These are phyloP conservation scores for Caenorhabditis becei DNA, from an alignment of 2,888 invertebrate species.

Conservation along the genomic window DNA sequence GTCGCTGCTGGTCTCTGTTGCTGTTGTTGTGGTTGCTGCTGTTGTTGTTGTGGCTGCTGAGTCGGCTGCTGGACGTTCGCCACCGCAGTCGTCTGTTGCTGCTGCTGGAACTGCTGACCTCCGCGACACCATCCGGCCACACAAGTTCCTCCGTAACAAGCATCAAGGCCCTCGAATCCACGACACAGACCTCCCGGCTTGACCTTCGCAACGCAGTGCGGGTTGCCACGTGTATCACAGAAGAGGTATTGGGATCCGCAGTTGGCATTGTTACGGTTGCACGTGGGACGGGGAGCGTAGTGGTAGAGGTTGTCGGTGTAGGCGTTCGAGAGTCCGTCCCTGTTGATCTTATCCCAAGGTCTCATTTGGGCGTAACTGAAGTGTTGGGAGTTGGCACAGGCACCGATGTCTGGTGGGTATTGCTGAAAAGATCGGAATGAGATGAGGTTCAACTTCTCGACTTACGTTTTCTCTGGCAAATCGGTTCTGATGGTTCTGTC, in stretches of 20 bases:
- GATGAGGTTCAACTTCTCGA: not conserved
- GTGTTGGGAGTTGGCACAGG: constrained; percentile 80
- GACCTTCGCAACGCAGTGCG: constrained; percentile 80
- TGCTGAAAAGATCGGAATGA: constrained; percentile 60
- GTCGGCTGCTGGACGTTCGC: constrained; percentile 49
- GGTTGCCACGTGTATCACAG: constrained; percentile 71
- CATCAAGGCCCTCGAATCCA: constrained; percentile 79
- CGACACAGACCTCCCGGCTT: constrained; percentile 74
- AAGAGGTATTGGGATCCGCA: constrained; percentile 75
- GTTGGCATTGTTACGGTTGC: constrained; percentile 71
- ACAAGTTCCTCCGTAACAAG: constrained; percentile 77
- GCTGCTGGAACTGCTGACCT: constrained; percentile 67
- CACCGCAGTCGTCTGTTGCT: constrained; percentile 62
- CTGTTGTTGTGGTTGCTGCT: constrained; percentile 40
- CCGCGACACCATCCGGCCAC: constrained; percentile 75
- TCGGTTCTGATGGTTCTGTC: constrained; percentile 76
- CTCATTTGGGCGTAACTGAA: constrained; percentile 80
- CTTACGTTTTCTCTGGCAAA: constrained; percentile 75
- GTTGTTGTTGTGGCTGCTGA: constrained; percentile 39
- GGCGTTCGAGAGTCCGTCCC: constrained; percentile 80
- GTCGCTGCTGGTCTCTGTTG: constrained; percentile 54
- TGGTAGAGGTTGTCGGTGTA: constrained; percentile 80
- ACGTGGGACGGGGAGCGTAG: constrained; percentile 79
- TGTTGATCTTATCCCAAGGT: constrained; percentile 79
- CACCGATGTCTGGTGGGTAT: constrained; percentile 78